These are phyloP conservation scores for Drosophila bunnanda DNA, from an alignment of 2,888 invertebrate genomes.

Conservation along the genomic window DNA sequence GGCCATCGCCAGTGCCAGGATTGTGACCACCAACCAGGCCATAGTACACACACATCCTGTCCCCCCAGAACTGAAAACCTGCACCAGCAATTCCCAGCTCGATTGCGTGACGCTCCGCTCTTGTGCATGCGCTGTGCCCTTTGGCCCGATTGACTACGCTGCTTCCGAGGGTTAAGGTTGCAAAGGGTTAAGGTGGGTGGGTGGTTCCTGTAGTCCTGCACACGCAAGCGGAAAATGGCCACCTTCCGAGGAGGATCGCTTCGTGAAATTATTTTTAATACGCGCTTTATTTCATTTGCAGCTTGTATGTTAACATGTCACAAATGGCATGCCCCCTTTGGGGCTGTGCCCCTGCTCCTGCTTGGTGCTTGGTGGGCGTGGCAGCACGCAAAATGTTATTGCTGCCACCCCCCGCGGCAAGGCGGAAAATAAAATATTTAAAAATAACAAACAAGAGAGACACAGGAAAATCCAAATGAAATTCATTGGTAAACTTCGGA, in stretches of 20 bases:
- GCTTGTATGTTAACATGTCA: slow-evolving; percentile 28
- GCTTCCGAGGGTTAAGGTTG: slow-evolving; percentile 26
- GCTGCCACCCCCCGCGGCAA: slow-evolving; percentile 12
- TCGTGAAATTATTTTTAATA: slow-evolving; percentile 30
- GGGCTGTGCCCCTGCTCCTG: background rate
- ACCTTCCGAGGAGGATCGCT: slow-evolving; percentile 12
- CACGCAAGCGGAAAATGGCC: slow-evolving; percentile 43
- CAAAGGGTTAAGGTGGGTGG: slow-evolving; percentile 33
- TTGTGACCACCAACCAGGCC: slow-evolving; percentile 15
- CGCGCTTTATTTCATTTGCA: slow-evolving; percentile 37
- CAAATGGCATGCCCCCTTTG: slow-evolving; percentile 13
- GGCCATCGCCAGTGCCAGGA: slow-evolving; percentile 12
- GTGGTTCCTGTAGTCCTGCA: background rate
- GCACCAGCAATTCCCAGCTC: slow-evolving; percentile 22
- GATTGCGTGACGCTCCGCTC: slow-evolving; percentile 32
- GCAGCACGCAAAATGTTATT: slow-evolving; percentile 39
- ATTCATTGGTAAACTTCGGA: background rate
- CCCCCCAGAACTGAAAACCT: background rate
- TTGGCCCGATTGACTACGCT: slow-evolving; percentile 29
- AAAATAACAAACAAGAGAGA: slow-evolving; percentile 4
- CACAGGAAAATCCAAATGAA: background rate
- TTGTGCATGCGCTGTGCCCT: slow-evolving; percentile 41
- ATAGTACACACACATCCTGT: background rate
- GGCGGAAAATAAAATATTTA: slow-evolving; percentile 1
- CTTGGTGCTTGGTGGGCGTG: slow-evolving; percentile 42